phyloP scores from a whole-genome alignment of 2,113 vertebrate genomes.

The Rhagologus leucostigma region DNA sequence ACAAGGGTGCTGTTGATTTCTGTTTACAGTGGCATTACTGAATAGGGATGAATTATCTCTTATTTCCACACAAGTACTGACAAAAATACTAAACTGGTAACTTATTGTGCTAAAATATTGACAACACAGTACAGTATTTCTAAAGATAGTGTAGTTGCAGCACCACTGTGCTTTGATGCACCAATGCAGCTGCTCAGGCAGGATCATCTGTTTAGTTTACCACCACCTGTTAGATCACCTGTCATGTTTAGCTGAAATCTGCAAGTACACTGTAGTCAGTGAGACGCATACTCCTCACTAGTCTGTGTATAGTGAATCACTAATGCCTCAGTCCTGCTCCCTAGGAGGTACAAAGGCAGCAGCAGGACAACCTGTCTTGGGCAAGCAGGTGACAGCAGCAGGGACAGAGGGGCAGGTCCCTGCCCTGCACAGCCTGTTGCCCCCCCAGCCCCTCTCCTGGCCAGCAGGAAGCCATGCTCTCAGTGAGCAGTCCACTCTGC shows the following conservation, averaged over 20 bases:
- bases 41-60: neutral
- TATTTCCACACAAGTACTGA: neutral
- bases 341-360: neutral
- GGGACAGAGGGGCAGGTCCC: neutral
- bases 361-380: neutral
- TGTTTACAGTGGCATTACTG: neutral
- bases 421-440: neutral
- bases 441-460: neutral
- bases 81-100: neutral
- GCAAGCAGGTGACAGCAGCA: neutral
- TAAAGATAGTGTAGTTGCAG: neutral
- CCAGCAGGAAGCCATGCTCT: fast-evolving
- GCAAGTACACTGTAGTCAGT: neutral
- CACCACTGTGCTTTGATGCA: neutral
- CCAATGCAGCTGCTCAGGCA: neutral
- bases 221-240: neutral
- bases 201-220: neutral
- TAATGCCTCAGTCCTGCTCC: neutral
- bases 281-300: neutral
- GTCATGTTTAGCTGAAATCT: neutral
- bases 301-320: neutral
- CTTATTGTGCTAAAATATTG: neutral
- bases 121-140: neutral
- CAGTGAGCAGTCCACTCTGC: neutral
- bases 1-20: neutral